A percentile compares a stretch with the other conserved stretches of the same genome.
Evolutionary conservation across 2,113 vertebrate species (phyloP).

Genomic region (Capreolus pygargus): DNA sequence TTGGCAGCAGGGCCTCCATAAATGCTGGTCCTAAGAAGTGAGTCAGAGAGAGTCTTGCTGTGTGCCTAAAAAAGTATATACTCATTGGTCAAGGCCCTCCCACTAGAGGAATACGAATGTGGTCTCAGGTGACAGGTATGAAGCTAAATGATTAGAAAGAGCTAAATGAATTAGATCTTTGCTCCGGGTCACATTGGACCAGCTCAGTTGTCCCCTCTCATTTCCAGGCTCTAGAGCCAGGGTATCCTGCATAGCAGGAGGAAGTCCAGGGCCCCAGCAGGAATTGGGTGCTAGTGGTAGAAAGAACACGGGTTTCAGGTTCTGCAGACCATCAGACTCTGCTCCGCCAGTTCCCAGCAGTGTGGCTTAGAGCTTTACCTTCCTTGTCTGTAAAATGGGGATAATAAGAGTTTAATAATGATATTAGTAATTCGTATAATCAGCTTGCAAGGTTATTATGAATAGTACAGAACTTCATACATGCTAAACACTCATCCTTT

Average conservation of each 20-base stretch:
- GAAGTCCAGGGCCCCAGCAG: background rate
- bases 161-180: slow-evolving; percentile 44
- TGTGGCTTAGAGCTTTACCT: background rate
- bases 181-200: slow-evolving; percentile 44
- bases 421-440: background rate
- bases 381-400: background rate
- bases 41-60: background rate
- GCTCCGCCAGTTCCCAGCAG: background rate
- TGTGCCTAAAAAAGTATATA: fast-evolving
- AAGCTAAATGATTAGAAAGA: slow-evolving; percentile 39
- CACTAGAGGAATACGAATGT: background rate
- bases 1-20: background rate
- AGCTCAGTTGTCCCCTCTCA: slow-evolving; percentile 19
- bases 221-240: background rate
- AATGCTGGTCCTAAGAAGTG: background rate
- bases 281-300: background rate
- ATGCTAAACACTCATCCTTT: fast-evolving
- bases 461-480: background rate
- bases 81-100: background rate
- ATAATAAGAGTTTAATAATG: background rate
- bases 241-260: background rate
- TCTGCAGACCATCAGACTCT: background rate
- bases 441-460: background rate
- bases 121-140: slow-evolving; percentile 52
- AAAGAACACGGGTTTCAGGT: background rate